Conservation (phyloP, 2,888 invertebrate genomes). For the Pycnomerus fuliginosus region DNA sequence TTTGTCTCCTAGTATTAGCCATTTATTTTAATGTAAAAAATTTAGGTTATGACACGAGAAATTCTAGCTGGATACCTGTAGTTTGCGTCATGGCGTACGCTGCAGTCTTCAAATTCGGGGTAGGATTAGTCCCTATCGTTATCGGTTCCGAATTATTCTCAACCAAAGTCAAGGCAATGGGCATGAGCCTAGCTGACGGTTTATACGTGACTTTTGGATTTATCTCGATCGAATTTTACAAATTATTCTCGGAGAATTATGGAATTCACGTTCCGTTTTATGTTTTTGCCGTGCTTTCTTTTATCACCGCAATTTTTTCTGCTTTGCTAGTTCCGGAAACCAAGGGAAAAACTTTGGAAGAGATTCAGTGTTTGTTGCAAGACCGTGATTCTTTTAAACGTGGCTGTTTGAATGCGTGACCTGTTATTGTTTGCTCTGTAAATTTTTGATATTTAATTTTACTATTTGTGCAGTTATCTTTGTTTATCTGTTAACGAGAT, state of each 20-base stretch:
- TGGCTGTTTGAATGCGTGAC: no score
- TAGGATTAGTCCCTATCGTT: constrained; percentile 49
- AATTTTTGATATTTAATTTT: no score
- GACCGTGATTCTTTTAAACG: no score
- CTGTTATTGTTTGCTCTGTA: no score
- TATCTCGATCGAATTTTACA: constrained; percentile 31
- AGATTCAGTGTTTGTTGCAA: constrained; percentile 31
- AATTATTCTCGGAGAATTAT: constrained; percentile 23
- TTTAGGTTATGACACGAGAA: constrained; percentile 34
- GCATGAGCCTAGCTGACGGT: constrained; percentile 34
- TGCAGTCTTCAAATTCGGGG: constrained; percentile 44
- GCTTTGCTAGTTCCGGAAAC: constrained; percentile 35
- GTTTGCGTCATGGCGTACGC: constrained; percentile 46
- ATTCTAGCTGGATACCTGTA: constrained; percentile 47
- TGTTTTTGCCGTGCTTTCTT: constrained; percentile 29
- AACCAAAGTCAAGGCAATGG: constrained; percentile 47
- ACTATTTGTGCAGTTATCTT: no score
- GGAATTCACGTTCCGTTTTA: constrained; percentile 35
- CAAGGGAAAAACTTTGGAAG: constrained; percentile 40
- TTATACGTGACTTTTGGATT: constrained; percentile 30
- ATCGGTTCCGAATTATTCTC: constrained; percentile 50
- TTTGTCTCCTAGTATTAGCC: constrained; percentile 42
- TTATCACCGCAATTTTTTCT: constrained; percentile 30
- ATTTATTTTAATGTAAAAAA: constrained; percentile 46
- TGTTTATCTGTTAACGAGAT: no score